Conservation (phyloP, 1,140 invertebrate species). For the Pseudomyrmex dendroicus region DNA sequence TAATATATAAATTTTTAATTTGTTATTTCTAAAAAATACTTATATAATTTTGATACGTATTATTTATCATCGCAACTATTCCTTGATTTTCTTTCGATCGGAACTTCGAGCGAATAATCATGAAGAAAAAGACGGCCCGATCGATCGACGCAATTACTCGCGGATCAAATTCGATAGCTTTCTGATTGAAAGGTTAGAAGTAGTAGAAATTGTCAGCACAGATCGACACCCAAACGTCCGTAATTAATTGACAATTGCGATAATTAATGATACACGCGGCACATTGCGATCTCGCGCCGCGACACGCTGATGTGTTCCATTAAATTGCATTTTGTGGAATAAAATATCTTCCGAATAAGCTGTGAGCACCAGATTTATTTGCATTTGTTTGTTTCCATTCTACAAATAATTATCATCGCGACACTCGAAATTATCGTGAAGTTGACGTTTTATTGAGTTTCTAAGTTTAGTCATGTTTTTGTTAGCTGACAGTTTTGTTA, state of each 20-base stretch:
- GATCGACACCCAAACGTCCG: slow-evolving; percentile 45
- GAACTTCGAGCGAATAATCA: not conserved
- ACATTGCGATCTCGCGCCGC: slow-evolving; percentile 33
- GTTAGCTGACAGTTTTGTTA: not conserved
- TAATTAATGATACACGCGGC: slow-evolving; percentile 60
- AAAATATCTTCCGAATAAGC: slow-evolving; percentile 44
- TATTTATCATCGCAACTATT: not conserved
- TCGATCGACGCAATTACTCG: slow-evolving; percentile 67
- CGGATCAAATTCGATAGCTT: slow-evolving; percentile 73
- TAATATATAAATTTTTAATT: not conserved
- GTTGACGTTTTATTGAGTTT: too few species aligned
- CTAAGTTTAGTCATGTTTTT: too few species aligned
- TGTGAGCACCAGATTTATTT: slow-evolving; percentile 8
- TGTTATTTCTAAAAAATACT: not conserved
- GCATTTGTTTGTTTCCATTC: slow-evolving; percentile 2
- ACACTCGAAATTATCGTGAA: not conserved
- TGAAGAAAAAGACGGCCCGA: slow-evolving; percentile 48
- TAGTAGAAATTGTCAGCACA: slow-evolving; percentile 50
- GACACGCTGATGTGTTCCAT: slow-evolving; percentile 52
- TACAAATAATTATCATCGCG: not conserved
- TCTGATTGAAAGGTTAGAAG: slow-evolving; percentile 69
- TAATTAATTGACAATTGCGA: slow-evolving; percentile 60
- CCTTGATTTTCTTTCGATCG: too few species aligned
- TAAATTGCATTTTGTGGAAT: slow-evolving; percentile 53
- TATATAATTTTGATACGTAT: not conserved